Percentiles rank a stretch among this genome's conserved stretches.
Conservation (phyloP, 2,113 vertebrate species). For the Pygoscelis antarcticus region DNA sequence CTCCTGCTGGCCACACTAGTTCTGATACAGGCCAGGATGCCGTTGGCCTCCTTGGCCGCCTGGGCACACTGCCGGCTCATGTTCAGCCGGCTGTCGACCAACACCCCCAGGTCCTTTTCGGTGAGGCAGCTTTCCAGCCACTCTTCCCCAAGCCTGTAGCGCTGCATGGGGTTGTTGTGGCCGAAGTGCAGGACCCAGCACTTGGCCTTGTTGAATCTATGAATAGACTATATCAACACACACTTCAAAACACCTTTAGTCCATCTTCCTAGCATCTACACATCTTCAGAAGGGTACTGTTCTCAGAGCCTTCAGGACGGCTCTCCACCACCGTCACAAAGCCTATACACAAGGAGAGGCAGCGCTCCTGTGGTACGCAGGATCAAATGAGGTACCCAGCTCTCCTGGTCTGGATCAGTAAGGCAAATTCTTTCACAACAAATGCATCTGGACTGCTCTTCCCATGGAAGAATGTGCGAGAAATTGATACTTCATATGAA, state of each 20-base stretch:
- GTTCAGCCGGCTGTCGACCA: too few species aligned
- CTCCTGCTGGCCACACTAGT: too few species aligned
- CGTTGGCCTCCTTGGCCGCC: too few species aligned
- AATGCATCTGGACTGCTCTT: not conserved
- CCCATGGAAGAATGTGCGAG: not conserved
- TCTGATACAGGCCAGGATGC: too few species aligned
- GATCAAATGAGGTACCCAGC: not conserved
- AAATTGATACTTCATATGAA: not conserved
- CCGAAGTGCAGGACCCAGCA: too few species aligned
- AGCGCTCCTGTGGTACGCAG: not conserved
- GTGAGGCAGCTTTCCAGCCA: too few species aligned
- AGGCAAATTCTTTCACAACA: not conserved
- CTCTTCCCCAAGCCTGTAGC: too few species aligned
- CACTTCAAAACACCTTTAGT: not conserved
- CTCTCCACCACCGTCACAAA: not conserved
- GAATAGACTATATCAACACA: rapidly evolving
- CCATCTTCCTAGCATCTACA: not conserved
- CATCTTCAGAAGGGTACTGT: not conserved
- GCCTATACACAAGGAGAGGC: not conserved
- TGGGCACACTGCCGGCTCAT: too few species aligned
- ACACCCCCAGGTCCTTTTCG: too few species aligned
- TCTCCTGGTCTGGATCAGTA: not conserved
- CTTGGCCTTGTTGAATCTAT: too few species aligned
- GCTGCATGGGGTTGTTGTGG: too few species aligned
- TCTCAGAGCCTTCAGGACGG: not conserved